phyloP scores from a whole-genome alignment of 2,888 invertebrate species.

The Sarcophaga variegata region DNA sequence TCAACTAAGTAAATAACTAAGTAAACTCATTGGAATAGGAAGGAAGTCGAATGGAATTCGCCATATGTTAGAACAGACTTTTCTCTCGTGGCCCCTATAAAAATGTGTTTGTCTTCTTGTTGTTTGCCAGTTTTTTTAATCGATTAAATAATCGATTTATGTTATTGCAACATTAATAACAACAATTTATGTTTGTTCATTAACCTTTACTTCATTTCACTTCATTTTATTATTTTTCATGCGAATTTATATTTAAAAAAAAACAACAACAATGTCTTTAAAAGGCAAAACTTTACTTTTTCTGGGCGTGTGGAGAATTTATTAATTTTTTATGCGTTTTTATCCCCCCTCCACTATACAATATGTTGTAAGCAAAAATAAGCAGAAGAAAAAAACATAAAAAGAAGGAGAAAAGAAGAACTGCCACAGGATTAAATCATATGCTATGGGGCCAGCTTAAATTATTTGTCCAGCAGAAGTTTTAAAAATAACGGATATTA shows the following conservation, averaged over 20 bases:
- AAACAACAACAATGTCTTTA: background rate
- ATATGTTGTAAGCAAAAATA: background rate
- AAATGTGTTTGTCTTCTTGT: no score
- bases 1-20: no score
- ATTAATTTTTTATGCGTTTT: slow-evolving; percentile 28
- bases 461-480: background rate
- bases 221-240: background rate
- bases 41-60: no score
- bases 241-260: background rate
- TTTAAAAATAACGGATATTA: slow-evolving; percentile 44
- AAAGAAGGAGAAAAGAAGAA: background rate
- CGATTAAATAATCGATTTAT: background rate
- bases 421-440: slow-evolving; percentile 48
- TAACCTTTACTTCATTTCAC: background rate
- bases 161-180: slow-evolving; percentile 9
- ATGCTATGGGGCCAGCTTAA: slow-evolving; percentile 19
- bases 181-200: background rate
- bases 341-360: background rate
- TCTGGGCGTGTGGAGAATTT: slow-evolving; percentile 58
- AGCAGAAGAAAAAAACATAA: background rate
- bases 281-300: background rate
- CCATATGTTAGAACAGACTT: no score
- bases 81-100: no score
- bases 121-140: background rate
- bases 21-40: no score